Percentiles rank a stretch among this genome's conserved stretches.
These are phyloP conservation scores for Aurelia aurita DNA, from an alignment of 30 jellyfish, hydroid and myxozoan genomes.

Conservation along the genomic window DNA sequence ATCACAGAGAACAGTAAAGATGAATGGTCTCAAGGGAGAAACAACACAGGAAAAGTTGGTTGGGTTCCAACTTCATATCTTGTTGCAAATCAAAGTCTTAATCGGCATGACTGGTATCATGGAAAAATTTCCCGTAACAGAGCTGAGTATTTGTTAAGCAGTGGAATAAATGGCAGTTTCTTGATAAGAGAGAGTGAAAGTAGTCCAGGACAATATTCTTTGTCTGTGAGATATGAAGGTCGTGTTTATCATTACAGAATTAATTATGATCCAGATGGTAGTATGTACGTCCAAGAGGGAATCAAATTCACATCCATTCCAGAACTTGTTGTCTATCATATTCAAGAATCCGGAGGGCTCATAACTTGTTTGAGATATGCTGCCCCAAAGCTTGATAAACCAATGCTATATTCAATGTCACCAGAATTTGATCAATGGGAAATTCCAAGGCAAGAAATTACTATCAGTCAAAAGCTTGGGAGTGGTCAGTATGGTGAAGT, in stretches of 20 bases:
- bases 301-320: constrained; percentile 84
- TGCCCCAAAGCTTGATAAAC: constrained; percentile 94
- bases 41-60: constrained; percentile 76
- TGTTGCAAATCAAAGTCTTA: constrained; percentile 77
- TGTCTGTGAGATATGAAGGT: constrained; percentile 94
- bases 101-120: constrained; percentile 93
- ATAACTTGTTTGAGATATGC: constrained; percentile 89
- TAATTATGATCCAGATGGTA: constrained; percentile 82
- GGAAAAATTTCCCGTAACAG: constrained; percentile 93
- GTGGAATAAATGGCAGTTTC: constrained; percentile 97
- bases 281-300: constrained; percentile 89
- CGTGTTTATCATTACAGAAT: constrained; percentile 94
- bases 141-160: constrained; percentile 91
- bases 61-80: constrained; percentile 95
- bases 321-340: constrained; percentile 81
- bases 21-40: constrained; percentile 94
- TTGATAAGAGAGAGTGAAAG: constrained; percentile 97
- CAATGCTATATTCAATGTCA: constrained; percentile 85
- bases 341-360: constrained; percentile 94
- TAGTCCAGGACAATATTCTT: constrained; percentile 94
- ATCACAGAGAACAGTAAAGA: constrained; percentile 58
- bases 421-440: constrained; percentile 97
- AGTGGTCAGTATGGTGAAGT: constrained; percentile 99
- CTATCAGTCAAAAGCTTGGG: constrained; percentile 95
- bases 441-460: constrained; percentile 86